phyloP scores from a whole-genome alignment of 2,888 invertebrate species.

The Embidobia sp. region DNA sequence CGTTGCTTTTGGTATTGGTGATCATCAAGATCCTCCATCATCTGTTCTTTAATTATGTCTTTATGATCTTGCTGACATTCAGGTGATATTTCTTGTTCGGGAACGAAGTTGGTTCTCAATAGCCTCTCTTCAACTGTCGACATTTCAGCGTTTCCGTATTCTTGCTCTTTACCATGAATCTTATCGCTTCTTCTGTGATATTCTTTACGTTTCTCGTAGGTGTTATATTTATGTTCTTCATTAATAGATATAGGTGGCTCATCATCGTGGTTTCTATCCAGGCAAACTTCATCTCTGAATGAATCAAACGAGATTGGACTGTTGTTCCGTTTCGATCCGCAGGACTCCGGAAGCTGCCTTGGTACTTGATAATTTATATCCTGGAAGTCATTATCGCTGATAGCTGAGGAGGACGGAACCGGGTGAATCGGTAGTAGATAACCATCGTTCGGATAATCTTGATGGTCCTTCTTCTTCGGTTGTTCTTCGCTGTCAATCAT shows the following conservation, averaged over 20 bases:
- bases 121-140: slow-evolving; percentile 30
- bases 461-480: slow-evolving; percentile 42
- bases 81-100: slow-evolving; percentile 13
- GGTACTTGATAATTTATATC: slow-evolving; percentile 45
- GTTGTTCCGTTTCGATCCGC: slow-evolving; percentile 13
- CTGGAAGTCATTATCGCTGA: slow-evolving; percentile 44
- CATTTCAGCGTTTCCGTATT: slow-evolving; percentile 30
- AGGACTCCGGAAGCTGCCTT: slow-evolving; percentile 31
- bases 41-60: background rate
- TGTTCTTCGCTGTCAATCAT: slow-evolving; percentile 41
- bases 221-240: slow-evolving; percentile 17
- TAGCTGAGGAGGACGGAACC: slow-evolving; percentile 18
- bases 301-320: slow-evolving; percentile 32
- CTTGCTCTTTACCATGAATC: slow-evolving; percentile 26
- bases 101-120: slow-evolving; percentile 9
- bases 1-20: slow-evolving; percentile 53
- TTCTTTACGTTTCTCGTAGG: slow-evolving; percentile 32
- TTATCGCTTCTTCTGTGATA: slow-evolving; percentile 42
- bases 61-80: slow-evolving; percentile 5
- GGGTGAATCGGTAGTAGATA: slow-evolving; percentile 50
- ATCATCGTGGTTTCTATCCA: slow-evolving; percentile 2
- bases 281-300: background rate
- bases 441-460: slow-evolving; percentile 47
- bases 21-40: slow-evolving; percentile 19
- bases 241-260: background rate